A percentile compares a stretch with the other conserved stretches of the same genome.
These are phyloP conservation scores for Papilio gigon DNA, from an alignment of 2,888 invertebrate species.

Conservation along the genomic window DNA sequence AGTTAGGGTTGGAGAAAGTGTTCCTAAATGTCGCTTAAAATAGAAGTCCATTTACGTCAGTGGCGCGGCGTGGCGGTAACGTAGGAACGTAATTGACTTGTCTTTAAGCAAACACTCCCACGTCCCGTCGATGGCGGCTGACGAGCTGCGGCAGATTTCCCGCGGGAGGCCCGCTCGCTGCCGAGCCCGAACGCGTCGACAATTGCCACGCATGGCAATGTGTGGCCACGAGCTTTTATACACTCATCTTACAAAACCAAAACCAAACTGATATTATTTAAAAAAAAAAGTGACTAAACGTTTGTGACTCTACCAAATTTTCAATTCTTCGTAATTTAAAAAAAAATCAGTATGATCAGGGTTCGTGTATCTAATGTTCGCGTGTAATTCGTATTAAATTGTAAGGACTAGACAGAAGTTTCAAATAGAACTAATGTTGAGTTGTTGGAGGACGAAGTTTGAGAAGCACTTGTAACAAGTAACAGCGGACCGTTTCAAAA, in stretches of 20 bases:
- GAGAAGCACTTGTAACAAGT: conserved; percentile 26
- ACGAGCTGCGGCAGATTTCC: conserved; percentile 45
- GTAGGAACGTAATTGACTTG: conserved; percentile 37
- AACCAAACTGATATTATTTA: not conserved
- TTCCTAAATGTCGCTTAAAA: conserved; percentile 3
- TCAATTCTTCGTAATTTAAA: no score
- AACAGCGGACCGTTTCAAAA: conserved; percentile 18
- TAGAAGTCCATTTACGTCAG: conserved; percentile 23
- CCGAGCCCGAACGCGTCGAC: conserved; percentile 33
- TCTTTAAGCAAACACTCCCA: conserved; percentile 39
- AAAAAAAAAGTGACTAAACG: not conserved
- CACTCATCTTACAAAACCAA: conserved; percentile 5
- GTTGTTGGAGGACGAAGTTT: not conserved
- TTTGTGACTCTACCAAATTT: not conserved
- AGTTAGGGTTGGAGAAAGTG: not conserved
- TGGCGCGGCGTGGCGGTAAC: conserved; percentile 4
- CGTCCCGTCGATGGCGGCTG: conserved; percentile 37
- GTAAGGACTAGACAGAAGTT: not conserved
- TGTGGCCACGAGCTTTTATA: conserved; percentile 12
- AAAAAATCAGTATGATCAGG: no score
- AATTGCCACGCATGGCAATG: conserved; percentile 27
- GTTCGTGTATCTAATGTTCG: no score
- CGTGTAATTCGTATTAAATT: not conserved
- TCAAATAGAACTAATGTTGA: not conserved
- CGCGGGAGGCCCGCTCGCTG: conserved; percentile 38